Conservation (phyloP, 2,113 vertebrate species). For the Murina feae region DNA sequence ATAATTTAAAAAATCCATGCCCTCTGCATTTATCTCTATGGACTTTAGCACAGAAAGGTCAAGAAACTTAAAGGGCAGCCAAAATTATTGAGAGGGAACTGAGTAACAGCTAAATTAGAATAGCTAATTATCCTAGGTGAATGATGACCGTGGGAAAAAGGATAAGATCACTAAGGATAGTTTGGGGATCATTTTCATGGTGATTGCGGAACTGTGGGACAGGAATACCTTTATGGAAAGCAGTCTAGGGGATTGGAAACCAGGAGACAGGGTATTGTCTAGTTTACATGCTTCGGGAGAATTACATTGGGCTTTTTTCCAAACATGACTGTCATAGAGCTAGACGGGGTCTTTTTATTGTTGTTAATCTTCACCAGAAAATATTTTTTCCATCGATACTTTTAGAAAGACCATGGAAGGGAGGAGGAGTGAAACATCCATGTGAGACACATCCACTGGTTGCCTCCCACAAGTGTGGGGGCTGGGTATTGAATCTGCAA, state of each 20-base stretch:
- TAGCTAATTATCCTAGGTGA: slow-evolving; percentile 44
- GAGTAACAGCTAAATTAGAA: not conserved
- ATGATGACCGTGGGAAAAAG: not conserved
- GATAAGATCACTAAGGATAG: not conserved
- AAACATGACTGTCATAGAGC: not conserved
- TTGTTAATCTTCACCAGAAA: too few relatives aligned
- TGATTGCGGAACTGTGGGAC: not conserved
- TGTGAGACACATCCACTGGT: too few relatives aligned
- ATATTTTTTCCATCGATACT: too few relatives aligned
- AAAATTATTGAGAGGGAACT: slow-evolving; percentile 14
- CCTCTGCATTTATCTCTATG: not conserved
- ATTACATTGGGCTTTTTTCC: not conserved
- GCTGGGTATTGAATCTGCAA: too few relatives aligned
- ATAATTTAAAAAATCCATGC: not conserved
- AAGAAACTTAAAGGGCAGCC: slow-evolving; percentile 39
- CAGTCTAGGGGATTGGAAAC: not conserved
- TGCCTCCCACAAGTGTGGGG: too few relatives aligned
- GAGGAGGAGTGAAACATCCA: too few relatives aligned
- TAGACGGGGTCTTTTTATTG: not conserved
- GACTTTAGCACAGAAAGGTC: slow-evolving; percentile 38
- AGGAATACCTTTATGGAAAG: not conserved
- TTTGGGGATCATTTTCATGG: not conserved
- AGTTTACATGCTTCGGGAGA: not conserved
- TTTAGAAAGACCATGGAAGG: too few relatives aligned
- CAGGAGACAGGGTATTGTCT: not conserved